Conservation (phyloP, 2,888 invertebrate species). For the Marronus borbonicus region DNA sequence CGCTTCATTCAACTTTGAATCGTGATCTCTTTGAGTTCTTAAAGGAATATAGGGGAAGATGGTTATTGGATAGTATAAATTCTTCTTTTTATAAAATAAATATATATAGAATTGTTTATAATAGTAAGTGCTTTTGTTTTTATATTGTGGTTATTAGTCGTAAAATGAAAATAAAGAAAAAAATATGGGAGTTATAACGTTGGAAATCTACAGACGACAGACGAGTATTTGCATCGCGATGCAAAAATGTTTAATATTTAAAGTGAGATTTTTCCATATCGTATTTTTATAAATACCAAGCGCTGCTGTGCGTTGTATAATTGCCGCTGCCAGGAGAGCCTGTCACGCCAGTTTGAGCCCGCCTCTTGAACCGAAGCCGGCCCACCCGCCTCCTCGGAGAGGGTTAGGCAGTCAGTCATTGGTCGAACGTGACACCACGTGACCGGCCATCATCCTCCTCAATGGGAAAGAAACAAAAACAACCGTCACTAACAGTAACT, state of each 20-base stretch:
- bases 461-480: constrained; percentile 72
- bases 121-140: no score
- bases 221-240: constrained; percentile 47
- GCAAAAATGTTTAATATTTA: constrained; percentile 50
- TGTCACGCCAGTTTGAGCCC: constrained; percentile 68
- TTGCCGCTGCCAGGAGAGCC: constrained; percentile 63
- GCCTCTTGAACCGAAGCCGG: constrained; percentile 66
- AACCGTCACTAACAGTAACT: constrained; percentile 71
- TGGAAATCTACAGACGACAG: neutral
- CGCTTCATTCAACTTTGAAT: constrained; percentile 65
- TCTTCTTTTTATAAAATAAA: neutral
- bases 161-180: no score
- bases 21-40: constrained; percentile 52
- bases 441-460: constrained; percentile 70
- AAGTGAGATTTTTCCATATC: constrained; percentile 55
- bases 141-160: no score
- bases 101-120: no score
- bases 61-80: neutral
- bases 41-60: neutral
- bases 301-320: constrained; percentile 61
- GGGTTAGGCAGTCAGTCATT: constrained; percentile 69
- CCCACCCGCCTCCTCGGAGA: constrained; percentile 71
- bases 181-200: no score
- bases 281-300: constrained; percentile 58
- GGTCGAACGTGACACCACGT: constrained; percentile 67